Evolutionary conservation across 2,888 invertebrate genomes (phyloP), one percentile per base, ranked within the genome.

Genomic region (Physocephala rufipes): DNA sequence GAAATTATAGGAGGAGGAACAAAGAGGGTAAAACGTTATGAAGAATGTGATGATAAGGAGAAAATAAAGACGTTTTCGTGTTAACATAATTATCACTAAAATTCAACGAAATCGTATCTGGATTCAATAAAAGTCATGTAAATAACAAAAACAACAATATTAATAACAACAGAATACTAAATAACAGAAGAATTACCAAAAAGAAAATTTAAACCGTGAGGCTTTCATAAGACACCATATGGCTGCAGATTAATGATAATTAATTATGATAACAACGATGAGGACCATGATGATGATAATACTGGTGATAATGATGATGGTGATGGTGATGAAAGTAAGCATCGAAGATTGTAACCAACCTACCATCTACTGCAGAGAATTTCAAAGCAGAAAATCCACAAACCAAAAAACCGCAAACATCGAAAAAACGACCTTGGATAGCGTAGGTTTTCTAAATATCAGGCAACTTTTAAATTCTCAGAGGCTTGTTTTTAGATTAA

Each of bases 351-450:
- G 36, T 36, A 36, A 36, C 36, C 36, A 26, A 55, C 15, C 36
- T 36, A 62, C 43, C 19, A n/a, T n/a, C 36, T 30, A 15, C 30
- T 30, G 30, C 36, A n/a, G n/a, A 16, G 21, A 19, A 19, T 19
- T 36, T 19, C 19, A n/a, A 21, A 36, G 62, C 19, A 19, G 24
- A 45, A 13, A 16, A 62, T 1, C 30, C 15, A 61, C 59, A 1
- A 30, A 36, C 36, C 59, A 15, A 61, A 15, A 62, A 7, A 43
- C 21, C 36, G 28, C 13, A 16, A 15, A 62, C 1, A 43, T 16
- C 36, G 28, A 3, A 16, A 9, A 30, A 30, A 47, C 30, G 69
- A 69, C 69, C 69, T 69, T 63, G 69, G 62, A 62, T 69, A 36
- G 69, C 49, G 68, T 61, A 49, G 68, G 68, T 59, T 26, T 59